A percentile compares a stretch with the other conserved stretches of the same genome.
These are phyloP conservation scores for Morus bassanus DNA, from an alignment of 2,797 vertebrate species.

Conservation along the genomic window DNA sequence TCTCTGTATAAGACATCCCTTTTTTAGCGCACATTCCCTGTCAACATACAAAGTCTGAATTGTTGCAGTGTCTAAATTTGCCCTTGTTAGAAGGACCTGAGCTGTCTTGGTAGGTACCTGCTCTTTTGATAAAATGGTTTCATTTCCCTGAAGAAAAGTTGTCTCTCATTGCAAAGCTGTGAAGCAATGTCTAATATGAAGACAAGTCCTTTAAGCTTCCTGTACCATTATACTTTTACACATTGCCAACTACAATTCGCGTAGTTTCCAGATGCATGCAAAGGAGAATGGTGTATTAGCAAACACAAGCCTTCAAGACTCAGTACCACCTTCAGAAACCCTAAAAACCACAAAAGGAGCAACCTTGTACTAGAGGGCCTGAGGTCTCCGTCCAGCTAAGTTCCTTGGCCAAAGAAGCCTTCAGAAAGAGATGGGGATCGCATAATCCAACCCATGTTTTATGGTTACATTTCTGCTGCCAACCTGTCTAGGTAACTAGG, in stretches of 20 bases:
- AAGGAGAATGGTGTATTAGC: background rate
- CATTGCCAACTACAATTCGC: background rate
- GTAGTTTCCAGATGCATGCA: background rate
- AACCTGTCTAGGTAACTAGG: background rate
- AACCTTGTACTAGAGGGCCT: accelerated
- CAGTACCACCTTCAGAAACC: background rate
- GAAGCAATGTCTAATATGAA: background rate
- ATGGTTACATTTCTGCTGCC: background rate
- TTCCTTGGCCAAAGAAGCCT: background rate
- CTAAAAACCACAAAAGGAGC: background rate
- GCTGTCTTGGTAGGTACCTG: background rate
- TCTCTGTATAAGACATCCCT: background rate
- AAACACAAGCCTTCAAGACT: background rate
- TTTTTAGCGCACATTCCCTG: background rate
- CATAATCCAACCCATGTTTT: background rate
- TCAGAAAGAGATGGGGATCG: background rate
- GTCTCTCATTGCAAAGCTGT: accelerated
- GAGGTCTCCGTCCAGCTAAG: background rate
- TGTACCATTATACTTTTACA: background rate
- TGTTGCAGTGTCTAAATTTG: background rate
- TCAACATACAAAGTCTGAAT: background rate
- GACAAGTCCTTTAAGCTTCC: background rate
- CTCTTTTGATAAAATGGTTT: background rate
- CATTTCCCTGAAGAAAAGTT: background rate
- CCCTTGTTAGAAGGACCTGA: background rate